phyloP scores from a whole-genome alignment of 2,888 invertebrate genomes.

The Phalangium opilio region DNA sequence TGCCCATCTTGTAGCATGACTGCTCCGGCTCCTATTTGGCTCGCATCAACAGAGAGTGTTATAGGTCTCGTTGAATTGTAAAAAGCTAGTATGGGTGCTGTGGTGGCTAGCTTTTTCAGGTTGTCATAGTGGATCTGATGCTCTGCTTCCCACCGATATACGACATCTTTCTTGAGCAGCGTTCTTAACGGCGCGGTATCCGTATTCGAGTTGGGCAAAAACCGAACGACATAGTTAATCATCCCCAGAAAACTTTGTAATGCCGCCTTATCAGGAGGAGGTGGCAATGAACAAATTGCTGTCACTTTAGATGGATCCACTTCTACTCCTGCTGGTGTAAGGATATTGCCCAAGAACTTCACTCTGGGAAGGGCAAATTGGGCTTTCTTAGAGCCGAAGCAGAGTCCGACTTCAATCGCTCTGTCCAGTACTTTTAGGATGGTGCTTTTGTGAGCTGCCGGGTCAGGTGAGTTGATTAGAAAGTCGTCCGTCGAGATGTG shows the following conservation, averaged over 20 bases:
- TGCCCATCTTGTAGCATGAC: slow-evolving; percentile 25
- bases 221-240: background rate
- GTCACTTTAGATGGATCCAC: no score
- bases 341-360: slow-evolving; percentile 6
- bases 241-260: slow-evolving; percentile 6
- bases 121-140: slow-evolving; percentile 15
- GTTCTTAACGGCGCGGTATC: background rate
- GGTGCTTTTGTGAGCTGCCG: slow-evolving; percentile 1
- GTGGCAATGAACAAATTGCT: no score
- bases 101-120: slow-evolving; percentile 23
- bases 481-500: slow-evolving; percentile 2
- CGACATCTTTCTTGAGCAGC: slow-evolving; percentile 1
- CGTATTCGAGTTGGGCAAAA: background rate
- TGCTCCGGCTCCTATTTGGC: slow-evolving; percentile 25
- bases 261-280: slow-evolving; percentile 3
- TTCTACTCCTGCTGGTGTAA: no score
- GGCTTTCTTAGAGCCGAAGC: background rate
- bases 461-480: background rate
- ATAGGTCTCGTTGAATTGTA: slow-evolving; percentile 23
- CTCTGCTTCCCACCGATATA: no score
- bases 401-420: background rate
- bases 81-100: slow-evolving; percentile 24
- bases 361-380: slow-evolving; percentile 2
- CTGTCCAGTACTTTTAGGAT: slow-evolving; percentile 2
- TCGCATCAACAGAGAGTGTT: slow-evolving; percentile 25